Conservation (phyloP, 30 jellyfish, hydroid and myxozoan genomes). For the Thelohanellus kitauei region DNA sequence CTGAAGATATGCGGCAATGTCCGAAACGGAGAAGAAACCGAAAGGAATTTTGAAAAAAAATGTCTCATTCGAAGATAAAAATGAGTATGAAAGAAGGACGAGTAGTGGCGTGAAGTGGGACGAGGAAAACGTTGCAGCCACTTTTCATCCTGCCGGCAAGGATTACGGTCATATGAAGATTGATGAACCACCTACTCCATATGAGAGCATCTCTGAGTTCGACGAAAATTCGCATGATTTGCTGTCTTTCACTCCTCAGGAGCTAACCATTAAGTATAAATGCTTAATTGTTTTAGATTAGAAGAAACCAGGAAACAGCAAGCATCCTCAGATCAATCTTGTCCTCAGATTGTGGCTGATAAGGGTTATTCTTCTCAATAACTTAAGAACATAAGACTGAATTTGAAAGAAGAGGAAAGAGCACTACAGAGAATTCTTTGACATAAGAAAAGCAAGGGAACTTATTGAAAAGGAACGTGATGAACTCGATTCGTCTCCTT, state of each 20-base stretch:
- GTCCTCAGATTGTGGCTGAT: not conserved
- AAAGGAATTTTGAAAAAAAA: no score
- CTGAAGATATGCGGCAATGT: no score
- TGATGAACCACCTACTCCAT: conserved; percentile 96
- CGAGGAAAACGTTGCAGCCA: conserved; percentile 59
- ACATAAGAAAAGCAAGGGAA: conserved; percentile 42
- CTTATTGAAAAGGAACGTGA: conserved; percentile 45
- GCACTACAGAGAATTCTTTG: conserved; percentile 51
- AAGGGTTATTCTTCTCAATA: not conserved
- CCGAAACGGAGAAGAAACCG: no score
- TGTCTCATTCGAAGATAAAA: no score
- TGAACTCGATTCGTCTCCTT: no score
- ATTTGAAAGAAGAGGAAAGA: conserved; percentile 20
- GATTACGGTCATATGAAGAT: conserved; percentile 96
- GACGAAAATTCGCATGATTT: not conserved
- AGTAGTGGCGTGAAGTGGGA: conserved; percentile 63
- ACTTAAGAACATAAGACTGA: conserved; percentile 1
- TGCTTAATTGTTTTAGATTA: not conserved
- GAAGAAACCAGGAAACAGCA: not conserved
- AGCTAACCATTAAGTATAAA: no score
- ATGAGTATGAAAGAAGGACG: no score
- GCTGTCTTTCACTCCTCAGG: not conserved
- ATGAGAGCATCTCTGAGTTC: not conserved
- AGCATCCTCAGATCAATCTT: not conserved
- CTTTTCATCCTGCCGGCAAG: conserved; percentile 84